Evolutionary conservation across 2,113 vertebrate species (phyloP).

Genomic region (Zosterops hypoxanthus): DNA sequence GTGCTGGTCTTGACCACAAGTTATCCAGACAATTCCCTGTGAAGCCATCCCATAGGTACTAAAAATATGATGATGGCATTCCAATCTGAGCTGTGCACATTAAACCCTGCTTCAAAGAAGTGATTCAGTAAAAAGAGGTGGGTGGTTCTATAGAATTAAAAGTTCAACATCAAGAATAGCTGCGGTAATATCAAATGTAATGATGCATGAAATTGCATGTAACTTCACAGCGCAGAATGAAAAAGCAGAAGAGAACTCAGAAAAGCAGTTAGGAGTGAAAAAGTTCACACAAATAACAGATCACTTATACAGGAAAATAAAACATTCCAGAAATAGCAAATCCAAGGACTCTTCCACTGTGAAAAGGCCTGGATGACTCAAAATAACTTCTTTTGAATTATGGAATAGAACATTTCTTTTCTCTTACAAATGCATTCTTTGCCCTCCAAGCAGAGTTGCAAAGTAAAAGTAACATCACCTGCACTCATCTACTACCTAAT

Average conservation of each 20-base stretch:
- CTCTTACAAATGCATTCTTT: not conserved
- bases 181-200: slow-evolving; percentile 16
- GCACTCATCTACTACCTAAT: not conserved
- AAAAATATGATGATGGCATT: not conserved
- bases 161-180: slow-evolving; percentile 1
- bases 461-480: not conserved
- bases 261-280: not conserved
- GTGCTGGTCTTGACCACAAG: not conserved
- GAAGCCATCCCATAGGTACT: not conserved
- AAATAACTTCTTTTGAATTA: not conserved
- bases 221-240: not conserved
- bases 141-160: not conserved
- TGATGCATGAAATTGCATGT: not conserved
- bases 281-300: not conserved
- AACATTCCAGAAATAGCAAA: not conserved
- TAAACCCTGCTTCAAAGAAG: not conserved
- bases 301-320: not conserved
- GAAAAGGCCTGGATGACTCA: not conserved
- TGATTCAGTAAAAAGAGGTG: slow-evolving; percentile 6
- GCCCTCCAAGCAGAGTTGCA: not conserved
- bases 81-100: not conserved
- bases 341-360: not conserved
- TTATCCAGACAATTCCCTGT: not conserved
- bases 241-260: not conserved
- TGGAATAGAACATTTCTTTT: not conserved